These are phyloP conservation scores for Zaprionus taronus DNA, from an alignment of 1,140 invertebrate genomes.

Conservation along the genomic window DNA sequence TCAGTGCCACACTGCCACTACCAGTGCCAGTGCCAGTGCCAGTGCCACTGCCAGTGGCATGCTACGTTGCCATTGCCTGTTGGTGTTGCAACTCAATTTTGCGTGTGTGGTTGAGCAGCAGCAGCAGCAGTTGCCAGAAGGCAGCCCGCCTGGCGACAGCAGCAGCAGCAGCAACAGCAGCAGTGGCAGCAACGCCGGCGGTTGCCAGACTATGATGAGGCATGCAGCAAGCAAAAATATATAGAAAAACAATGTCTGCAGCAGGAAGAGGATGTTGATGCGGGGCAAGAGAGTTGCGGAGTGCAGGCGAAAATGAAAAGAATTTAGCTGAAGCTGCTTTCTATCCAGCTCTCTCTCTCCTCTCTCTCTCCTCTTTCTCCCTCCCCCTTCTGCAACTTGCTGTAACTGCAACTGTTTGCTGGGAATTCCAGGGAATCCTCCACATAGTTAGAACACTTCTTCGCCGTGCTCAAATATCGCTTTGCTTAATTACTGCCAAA, in stretches of 20 bases:
- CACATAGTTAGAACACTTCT: background rate
- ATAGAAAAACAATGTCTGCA: conserved; percentile 39
- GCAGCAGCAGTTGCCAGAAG: conserved; percentile 15
- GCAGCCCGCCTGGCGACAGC: conserved; percentile 13
- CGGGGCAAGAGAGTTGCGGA: background rate
- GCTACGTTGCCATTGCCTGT: conserved; percentile 7
- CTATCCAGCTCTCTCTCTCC: too few species aligned
- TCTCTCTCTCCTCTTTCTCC: background rate
- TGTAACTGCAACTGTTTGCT: background rate
- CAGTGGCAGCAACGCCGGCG: background rate
- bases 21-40: background rate
- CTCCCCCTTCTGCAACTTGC: background rate
- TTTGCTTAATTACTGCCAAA: conserved; percentile 42
- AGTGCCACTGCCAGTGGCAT: conserved; percentile 21
- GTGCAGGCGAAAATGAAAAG: background rate
- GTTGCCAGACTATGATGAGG: conserved; percentile 34
- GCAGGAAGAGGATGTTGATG: background rate
- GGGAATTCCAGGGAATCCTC: conserved; percentile 2
- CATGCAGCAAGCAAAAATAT: conserved; percentile 36
- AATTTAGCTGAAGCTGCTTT: too few species aligned
- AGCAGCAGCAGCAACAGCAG: background rate
- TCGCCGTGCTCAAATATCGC: conserved; percentile 15
- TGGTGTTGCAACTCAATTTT: conserved; percentile 60
- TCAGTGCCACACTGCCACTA: background rate
- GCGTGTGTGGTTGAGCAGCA: conserved; percentile 65